These are phyloP conservation scores for Podargus strigoides DNA, from an alignment of 2,797 vertebrate genomes.

Conservation along the genomic window DNA sequence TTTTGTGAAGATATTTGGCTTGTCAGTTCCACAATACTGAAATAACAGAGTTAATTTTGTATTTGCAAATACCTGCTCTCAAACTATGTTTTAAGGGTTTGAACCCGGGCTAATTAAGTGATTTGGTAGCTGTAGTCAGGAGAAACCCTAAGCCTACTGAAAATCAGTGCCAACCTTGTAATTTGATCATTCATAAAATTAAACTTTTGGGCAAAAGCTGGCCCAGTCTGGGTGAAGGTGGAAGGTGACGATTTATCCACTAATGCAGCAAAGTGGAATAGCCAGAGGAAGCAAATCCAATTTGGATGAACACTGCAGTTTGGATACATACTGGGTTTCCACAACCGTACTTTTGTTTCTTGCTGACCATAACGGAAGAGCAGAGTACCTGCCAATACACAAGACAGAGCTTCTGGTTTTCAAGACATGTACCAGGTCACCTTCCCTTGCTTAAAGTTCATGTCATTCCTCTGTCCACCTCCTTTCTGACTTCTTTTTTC, in stretches of 20 bases:
- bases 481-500: background rate
- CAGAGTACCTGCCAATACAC: background rate
- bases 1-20: background rate
- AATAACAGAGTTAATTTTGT: background rate
- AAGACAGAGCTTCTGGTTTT: background rate
- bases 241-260: background rate
- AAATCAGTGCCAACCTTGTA: background rate
- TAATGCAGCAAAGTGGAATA: background rate
- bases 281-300: background rate
- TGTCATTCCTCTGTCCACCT: background rate
- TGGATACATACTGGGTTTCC: background rate
- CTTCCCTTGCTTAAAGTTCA: background rate
- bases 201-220: background rate
- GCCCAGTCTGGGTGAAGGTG: background rate
- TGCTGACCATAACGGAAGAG: fast-evolving
- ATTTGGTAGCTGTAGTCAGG: background rate
- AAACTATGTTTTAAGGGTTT: background rate
- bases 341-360: background rate
- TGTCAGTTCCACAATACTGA: background rate
- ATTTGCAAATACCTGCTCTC: background rate
- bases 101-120: background rate
- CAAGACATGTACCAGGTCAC: background rate
- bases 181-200: background rate
- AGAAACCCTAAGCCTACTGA: background rate
- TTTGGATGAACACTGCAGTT: background rate